Base-by-base conservation (phyloP, 2,888 invertebrate genomes). In the Watsonalla cultraria region DNA sequence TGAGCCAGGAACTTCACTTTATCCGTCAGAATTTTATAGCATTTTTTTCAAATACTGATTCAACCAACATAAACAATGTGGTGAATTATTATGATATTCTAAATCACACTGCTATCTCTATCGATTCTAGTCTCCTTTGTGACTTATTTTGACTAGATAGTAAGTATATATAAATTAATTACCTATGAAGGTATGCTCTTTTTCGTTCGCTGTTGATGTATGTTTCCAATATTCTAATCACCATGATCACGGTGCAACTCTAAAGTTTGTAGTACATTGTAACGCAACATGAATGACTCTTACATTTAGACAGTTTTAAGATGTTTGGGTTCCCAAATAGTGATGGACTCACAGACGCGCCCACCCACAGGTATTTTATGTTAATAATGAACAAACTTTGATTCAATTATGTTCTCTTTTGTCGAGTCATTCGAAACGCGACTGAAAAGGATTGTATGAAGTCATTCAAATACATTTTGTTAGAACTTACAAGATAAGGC, bases 311-410 rank as follows among this genome's bases (percentile, higher is more conserved):
- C 7, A 66, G 62, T 65, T 61, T 64, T 55, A 60, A 65, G 68
- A 66, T 74, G 79, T 75, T 77, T 70, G 68, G 68, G 64, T 75
- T 72, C 70, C 70, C 72, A 71, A 74, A 80, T 70, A 72, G 69
- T 66, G 57, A 60, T 54, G 70, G 60, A 77, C 82, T 78, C 82
- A 76, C 72, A 56, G 66, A 57, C 63, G 57, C 60, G 58, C 59
- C 55, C 59, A 50, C 51, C 51, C 56, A 52, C 48, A 52, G 52
- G 33, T 54, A 49, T 56, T 53, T 45, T 51, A 51, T 56, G 42
- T 47, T 53, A 56, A 53, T 51, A 35, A 15, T 34, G 34, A 14
- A 45, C 46, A 33, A 37, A 8, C 48, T 48, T 48, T 37, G 33
- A 48, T 35, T 48, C 48, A 48, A 48, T 48, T 37, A 48, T 48